phyloP scores from a whole-genome alignment of 2,113 vertebrate genomes.

The Leptocoma aspasia region DNA sequence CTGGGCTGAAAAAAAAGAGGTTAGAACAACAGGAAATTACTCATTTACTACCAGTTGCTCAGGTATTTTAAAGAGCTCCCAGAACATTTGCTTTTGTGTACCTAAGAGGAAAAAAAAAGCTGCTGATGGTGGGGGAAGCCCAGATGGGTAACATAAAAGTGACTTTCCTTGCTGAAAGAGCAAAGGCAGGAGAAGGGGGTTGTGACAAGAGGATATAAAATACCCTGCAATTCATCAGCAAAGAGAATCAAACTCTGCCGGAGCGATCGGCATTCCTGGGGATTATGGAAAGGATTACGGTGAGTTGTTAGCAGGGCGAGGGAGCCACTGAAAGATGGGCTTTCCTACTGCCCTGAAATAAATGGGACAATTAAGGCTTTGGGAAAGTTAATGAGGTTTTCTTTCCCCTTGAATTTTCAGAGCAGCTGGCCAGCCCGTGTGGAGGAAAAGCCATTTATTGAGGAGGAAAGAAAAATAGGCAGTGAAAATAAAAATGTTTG shows the following conservation, averaged over 20 bases:
- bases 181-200: constrained; percentile 60
- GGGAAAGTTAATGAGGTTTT: constrained; percentile 68
- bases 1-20: background rate
- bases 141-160: constrained; percentile 63
- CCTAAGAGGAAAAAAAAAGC: constrained; percentile 39
- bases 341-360: constrained; percentile 71
- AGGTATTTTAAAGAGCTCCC: constrained; percentile 69
- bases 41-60: constrained; percentile 57
- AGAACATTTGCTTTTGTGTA: constrained; percentile 57
- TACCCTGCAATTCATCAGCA: constrained; percentile 70
- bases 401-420: constrained; percentile 20
- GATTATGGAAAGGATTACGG: constrained; percentile 73
- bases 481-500: constrained; percentile 59
- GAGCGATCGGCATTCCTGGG: constrained; percentile 65
- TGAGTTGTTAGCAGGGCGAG: constrained; percentile 63
- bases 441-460: constrained; percentile 11
- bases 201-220: constrained; percentile 73
- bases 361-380: constrained; percentile 72
- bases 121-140: background rate
- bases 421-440: constrained; percentile 38
- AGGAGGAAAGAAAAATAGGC: background rate
- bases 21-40: constrained; percentile 66
- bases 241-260: constrained; percentile 59
- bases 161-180: constrained; percentile 64
- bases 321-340: constrained; percentile 72